Conservation (phyloP, 2,113 vertebrate species). For the Arenaria interpres region DNA sequence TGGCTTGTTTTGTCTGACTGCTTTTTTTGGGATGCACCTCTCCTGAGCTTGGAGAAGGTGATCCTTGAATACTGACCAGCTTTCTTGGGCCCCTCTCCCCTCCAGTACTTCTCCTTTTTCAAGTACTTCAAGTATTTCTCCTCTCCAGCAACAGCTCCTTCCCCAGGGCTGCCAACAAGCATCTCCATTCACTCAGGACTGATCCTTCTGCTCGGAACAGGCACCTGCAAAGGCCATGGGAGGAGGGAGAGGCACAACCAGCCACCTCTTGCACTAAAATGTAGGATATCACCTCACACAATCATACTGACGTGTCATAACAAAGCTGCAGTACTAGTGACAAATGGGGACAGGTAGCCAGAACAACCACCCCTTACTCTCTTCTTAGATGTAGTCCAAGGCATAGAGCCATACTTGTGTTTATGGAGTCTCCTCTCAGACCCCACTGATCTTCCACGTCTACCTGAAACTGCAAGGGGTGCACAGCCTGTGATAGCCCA, state of each 20-base stretch:
- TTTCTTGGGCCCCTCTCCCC: too few species aligned
- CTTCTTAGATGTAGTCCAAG: background rate
- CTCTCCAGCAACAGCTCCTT: background rate
- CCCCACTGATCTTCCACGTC: background rate
- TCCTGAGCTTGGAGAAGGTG: too few species aligned
- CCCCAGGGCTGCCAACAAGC: background rate
- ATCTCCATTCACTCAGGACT: background rate
- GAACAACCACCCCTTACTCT: background rate
- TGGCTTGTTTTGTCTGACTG: too few species aligned
- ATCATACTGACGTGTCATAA: background rate
- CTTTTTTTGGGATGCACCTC: too few species aligned
- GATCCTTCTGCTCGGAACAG: background rate
- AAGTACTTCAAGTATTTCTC: background rate
- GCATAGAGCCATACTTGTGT: background rate
- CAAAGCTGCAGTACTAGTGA: background rate
- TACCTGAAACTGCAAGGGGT: background rate
- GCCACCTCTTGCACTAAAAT: background rate
- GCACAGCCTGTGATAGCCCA: fast-evolving
- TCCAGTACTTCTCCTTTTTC: too few species aligned
- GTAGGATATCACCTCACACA: background rate
- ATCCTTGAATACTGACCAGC: too few species aligned
- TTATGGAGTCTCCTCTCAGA: background rate
- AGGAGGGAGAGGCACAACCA: background rate
- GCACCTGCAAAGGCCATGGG: background rate
- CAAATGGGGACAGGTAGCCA: background rate